A percentile compares a stretch with the other conserved stretches of the same genome.
Evolutionary conservation across 2,113 vertebrate genomes (phyloP).

Genomic region (Colius striatus): DNA sequence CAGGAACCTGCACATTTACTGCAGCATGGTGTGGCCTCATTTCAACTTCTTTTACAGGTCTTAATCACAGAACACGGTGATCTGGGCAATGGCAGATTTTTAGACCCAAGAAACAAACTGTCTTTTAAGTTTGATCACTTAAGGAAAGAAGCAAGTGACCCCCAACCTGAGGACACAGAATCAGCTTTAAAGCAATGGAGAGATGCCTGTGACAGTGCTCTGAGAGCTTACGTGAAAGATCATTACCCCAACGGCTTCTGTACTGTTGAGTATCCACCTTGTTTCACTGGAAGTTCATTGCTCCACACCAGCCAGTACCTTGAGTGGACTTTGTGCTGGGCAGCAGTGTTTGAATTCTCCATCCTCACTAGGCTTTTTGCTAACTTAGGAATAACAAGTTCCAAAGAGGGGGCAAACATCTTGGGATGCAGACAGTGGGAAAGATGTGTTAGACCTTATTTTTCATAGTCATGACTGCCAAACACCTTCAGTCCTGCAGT

Average conservation of each 20-base stretch:
- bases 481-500: not conserved
- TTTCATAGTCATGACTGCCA: not conserved
- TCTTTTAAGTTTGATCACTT: constrained; percentile 97
- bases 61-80: constrained; percentile 96
- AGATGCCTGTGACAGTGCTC: constrained; percentile 86
- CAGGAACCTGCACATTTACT: not conserved
- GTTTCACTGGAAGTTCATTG: not conserved
- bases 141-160: constrained; percentile 91
- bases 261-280: constrained; percentile 84
- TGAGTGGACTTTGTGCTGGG: not conserved
- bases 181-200: constrained; percentile 84
- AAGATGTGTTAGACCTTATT: not conserved
- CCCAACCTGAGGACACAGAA: constrained; percentile 85
- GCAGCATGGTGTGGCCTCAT: not conserved
- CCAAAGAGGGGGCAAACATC: not conserved
- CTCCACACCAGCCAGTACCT: not conserved
- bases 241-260: constrained; percentile 93
- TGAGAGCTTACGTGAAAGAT: constrained; percentile 91
- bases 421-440: not conserved
- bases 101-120: constrained; percentile 93
- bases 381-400: not conserved
- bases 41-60: constrained; percentile 79
- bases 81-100: constrained; percentile 90
- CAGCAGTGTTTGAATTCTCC: not conserved
- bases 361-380: not conserved